Conservation (phyloP, 2,113 vertebrate species). For the Salminus brasiliensis region DNA sequence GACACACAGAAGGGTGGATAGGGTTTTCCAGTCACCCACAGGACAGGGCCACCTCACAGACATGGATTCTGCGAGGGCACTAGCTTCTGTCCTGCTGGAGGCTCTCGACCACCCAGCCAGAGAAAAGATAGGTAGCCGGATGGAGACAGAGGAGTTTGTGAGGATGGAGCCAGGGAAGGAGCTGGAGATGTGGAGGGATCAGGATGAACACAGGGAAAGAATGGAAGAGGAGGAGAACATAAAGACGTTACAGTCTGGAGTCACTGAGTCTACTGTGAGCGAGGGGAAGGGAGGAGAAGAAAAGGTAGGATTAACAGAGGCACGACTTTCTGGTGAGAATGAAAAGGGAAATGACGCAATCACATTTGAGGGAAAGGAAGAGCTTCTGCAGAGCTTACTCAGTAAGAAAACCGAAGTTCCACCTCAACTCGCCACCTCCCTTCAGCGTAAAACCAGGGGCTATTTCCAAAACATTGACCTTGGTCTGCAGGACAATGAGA, state of each 20-base stretch:
- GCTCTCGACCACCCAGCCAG: constrained; percentile 75
- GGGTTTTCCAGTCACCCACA: constrained; percentile 48
- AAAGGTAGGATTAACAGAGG: constrained; percentile 26
- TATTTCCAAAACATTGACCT: constrained; percentile 80
- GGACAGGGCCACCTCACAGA: constrained; percentile 73
- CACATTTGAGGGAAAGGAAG: constrained; percentile 32
- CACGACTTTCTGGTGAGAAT: background rate
- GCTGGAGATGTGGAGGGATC: constrained; percentile 47
- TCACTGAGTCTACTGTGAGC: constrained; percentile 62
- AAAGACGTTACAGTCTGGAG: constrained; percentile 62
- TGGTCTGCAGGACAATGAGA: constrained; percentile 80
- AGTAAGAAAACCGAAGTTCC: constrained; percentile 42
- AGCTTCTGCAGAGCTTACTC: constrained; percentile 21
- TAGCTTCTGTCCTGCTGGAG: constrained; percentile 80
- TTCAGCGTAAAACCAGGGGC: constrained; percentile 72
- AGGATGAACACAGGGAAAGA: constrained; percentile 33
- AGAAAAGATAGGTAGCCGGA: constrained; percentile 55
- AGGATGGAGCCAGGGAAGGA: constrained; percentile 56
- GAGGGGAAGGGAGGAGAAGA: constrained; percentile 41
- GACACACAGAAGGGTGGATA: constrained; percentile 68
- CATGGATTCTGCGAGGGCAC: constrained; percentile 75
- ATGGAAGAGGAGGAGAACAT: constrained; percentile 61
- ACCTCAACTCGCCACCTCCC: constrained; percentile 61
- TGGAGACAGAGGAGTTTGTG: constrained; percentile 35
- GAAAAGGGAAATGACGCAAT: constrained; percentile 30